Conservation (phyloP, 2,797 vertebrate genomes). For the Cyclura pinguis region DNA sequence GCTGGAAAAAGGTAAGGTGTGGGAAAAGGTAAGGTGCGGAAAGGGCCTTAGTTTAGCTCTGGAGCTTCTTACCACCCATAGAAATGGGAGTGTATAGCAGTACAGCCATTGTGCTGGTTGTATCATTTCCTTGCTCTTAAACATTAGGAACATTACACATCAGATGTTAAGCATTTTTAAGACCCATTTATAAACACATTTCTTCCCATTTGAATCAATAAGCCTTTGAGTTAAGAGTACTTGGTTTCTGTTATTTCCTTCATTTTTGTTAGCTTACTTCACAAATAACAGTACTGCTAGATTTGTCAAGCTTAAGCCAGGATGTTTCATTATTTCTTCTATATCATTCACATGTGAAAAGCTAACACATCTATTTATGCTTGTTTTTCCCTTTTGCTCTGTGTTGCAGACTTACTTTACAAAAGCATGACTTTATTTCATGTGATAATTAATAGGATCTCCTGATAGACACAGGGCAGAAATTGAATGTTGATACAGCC, state of each 20-base stretch:
- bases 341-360: conserved; percentile 36
- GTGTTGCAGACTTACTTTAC: conserved; percentile 30
- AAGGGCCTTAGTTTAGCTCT: neutral
- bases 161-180: neutral
- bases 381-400: neutral
- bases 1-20: too few species aligned
- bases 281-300: conserved; percentile 29
- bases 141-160: neutral
- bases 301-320: conserved; percentile 15
- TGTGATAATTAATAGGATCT: conserved; percentile 52
- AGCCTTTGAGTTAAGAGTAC: neutral
- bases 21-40: too few species aligned
- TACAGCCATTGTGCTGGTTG: neutral
- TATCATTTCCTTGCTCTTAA: neutral
- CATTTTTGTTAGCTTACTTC: neutral
- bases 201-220: neutral
- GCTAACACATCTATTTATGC: conserved; percentile 13
- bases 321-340: conserved; percentile 52
- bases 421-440: conserved; percentile 52
- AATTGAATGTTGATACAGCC: conserved; percentile 55
- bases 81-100: neutral
- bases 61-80: neutral
- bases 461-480: conserved; percentile 47
- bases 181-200: neutral
- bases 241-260: neutral